These are phyloP conservation scores for Neomicropteryx cornuta DNA, from an alignment of 1,140 invertebrate species.

Conservation along the genomic window DNA sequence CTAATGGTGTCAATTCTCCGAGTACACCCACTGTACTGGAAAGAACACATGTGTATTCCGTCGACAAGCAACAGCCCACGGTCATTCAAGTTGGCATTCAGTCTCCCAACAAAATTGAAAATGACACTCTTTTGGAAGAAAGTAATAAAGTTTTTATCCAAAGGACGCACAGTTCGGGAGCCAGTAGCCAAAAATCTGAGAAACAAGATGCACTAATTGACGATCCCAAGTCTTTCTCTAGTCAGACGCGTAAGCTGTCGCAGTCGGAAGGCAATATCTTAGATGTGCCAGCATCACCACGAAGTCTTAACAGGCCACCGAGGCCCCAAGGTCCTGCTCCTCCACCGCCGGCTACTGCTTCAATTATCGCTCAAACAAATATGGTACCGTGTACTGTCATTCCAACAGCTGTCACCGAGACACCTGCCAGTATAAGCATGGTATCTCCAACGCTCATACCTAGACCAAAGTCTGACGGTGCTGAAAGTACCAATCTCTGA, in stretches of 20 bases:
- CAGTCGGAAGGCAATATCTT: constrained; percentile 37
- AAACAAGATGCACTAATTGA: constrained; percentile 22
- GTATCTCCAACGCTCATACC: too few relatives aligned
- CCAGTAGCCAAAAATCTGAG: constrained; percentile 11
- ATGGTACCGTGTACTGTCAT: too few relatives aligned
- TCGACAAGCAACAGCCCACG: constrained; percentile 59
- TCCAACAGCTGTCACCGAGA: too few relatives aligned
- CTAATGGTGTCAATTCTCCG: constrained; percentile 7
- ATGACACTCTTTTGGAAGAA: constrained; percentile 16
- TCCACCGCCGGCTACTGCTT: constrained; percentile 22
- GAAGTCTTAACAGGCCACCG: constrained; percentile 19
- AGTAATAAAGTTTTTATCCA: constrained; percentile 22
- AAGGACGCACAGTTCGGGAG: constrained; percentile 32
- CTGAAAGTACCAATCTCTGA: constrained; percentile 34
- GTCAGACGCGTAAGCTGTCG: constrained; percentile 29
- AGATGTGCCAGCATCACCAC: constrained; percentile 25
- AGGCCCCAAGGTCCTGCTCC: constrained; percentile 23
- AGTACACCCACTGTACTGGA: constrained; percentile 41
- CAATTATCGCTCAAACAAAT: too few relatives aligned
- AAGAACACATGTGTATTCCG: constrained; percentile 53
- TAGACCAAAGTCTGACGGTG: too few relatives aligned
- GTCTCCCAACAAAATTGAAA: constrained; percentile 6
- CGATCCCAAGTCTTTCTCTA: constrained; percentile 23
- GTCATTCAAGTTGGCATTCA: constrained; percentile 44
- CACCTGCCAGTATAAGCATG: too few relatives aligned